Percentiles rank a stretch among this genome's conserved stretches.
phyloP scores from a whole-genome alignment of 1,140 invertebrate species.

The Hylyphantes graminicola region DNA sequence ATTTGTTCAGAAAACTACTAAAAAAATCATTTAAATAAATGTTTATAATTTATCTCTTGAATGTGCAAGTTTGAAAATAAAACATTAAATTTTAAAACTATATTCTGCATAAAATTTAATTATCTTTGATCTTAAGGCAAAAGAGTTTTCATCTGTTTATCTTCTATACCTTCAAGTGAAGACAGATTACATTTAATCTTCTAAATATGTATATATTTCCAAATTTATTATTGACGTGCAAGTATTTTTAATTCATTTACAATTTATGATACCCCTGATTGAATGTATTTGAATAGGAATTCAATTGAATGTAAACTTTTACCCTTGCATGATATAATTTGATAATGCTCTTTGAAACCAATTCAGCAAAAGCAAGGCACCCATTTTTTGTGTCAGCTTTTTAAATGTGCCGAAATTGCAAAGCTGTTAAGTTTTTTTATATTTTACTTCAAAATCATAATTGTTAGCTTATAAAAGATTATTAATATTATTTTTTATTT shows the following conservation, averaged over 20 bases:
- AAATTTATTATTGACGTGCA: too few relatives aligned
- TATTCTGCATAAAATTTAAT: neutral
- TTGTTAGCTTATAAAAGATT: neutral
- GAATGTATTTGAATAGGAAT: too few relatives aligned
- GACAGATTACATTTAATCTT: neutral
- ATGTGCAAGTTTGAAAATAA: too few relatives aligned
- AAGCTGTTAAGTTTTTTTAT: neutral
- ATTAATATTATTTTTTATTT: neutral
- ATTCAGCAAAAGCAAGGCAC: neutral
- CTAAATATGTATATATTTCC: constrained; percentile 23
- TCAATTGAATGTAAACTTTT: neutral
- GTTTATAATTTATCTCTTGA: too few relatives aligned
- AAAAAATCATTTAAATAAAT: too few relatives aligned
- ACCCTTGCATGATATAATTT: constrained; percentile 28
- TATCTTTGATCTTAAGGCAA: neutral
- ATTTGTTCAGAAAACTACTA: too few relatives aligned
- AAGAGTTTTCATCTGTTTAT: constrained; percentile 5
- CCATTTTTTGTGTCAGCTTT: neutral
- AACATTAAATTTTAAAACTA: neutral
- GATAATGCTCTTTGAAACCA: constrained; percentile 4
- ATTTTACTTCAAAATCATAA: neutral
- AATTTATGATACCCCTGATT: too few relatives aligned
- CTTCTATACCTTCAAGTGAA: neutral
- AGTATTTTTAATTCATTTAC: too few relatives aligned
- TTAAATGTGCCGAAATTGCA: constrained; percentile 11